A percentile compares a stretch with the other conserved stretches of the same genome.
Evolutionary conservation across 2,113 vertebrate genomes (phyloP).

Genomic region (Theristicus caerulescens): DNA sequence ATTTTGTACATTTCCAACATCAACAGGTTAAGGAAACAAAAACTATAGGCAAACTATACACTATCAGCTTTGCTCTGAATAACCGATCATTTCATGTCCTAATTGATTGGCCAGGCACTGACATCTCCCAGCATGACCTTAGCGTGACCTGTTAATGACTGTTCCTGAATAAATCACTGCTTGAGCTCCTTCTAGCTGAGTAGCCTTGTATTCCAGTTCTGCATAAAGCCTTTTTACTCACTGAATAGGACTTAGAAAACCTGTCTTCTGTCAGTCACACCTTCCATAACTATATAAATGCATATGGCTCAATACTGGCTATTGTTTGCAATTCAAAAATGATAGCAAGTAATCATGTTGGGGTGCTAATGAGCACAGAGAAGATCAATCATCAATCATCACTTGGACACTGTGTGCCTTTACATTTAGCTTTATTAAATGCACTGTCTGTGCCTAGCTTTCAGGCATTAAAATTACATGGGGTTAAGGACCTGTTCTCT

Average conservation of each 20-base stretch:
- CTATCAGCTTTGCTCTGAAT: not conserved
- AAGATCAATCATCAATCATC: not conserved
- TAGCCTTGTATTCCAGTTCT: not conserved
- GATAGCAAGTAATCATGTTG: not conserved
- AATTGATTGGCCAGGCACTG: not conserved
- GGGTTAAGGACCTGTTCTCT: not conserved
- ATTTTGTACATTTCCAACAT: not conserved
- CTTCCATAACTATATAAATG: not conserved
- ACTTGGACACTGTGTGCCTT: not conserved
- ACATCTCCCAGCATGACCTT: not conserved
- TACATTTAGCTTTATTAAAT: constrained; percentile 19
- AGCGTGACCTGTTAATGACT: not conserved
- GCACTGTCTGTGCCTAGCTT: not conserved
- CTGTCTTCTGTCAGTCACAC: not conserved
- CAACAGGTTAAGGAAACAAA: not conserved
- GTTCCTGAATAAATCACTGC: not conserved
- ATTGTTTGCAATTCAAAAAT: not conserved
- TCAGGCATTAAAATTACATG: not conserved
- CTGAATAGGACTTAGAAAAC: not conserved
- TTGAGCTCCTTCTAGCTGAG: not conserved
- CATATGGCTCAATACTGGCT: not conserved
- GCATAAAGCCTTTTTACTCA: accelerated
- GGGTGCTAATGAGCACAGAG: not conserved
- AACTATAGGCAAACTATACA: not conserved
- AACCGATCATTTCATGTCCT: not conserved